phyloP scores from a whole-genome alignment of 2,113 vertebrate species.

The Leptobrachium ailaonicum region DNA sequence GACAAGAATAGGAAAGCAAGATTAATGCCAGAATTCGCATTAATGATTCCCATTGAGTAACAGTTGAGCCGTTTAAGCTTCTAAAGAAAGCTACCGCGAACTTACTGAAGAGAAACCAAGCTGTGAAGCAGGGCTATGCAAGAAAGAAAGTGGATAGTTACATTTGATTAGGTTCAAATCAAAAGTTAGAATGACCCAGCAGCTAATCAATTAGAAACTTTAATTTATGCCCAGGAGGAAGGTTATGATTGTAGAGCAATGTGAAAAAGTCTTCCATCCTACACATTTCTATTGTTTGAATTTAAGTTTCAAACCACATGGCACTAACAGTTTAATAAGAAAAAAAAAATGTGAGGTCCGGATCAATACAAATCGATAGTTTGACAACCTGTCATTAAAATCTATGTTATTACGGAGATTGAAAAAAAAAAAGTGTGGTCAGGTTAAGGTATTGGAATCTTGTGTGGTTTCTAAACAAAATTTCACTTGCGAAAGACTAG shows the following conservation, averaged over 20 bases:
- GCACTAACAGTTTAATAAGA: slow-evolving; percentile 5
- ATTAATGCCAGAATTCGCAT: slow-evolving; percentile 19
- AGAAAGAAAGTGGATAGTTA: slow-evolving; percentile 3
- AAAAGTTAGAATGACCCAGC: slow-evolving; percentile 45
- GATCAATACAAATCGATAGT: background rate
- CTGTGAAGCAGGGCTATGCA: slow-evolving; percentile 26
- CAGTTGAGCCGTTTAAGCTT: slow-evolving; percentile 33
- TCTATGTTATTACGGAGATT: background rate
- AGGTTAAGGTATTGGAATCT: no score
- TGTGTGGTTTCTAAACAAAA: no score
- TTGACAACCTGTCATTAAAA: background rate
- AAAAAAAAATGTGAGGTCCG: background rate
- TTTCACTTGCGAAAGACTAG: no score
- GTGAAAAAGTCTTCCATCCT: slow-evolving; percentile 2
- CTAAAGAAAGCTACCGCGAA: slow-evolving; percentile 36
- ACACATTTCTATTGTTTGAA: background rate
- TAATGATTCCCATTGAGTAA: slow-evolving; percentile 40
- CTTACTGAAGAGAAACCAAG: slow-evolving; percentile 21
- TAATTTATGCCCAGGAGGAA: slow-evolving; percentile 42
- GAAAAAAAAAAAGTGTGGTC: background rate
- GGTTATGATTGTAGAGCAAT: slow-evolving; percentile 9
- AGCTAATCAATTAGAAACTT: slow-evolving; percentile 42
- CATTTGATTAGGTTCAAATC: slow-evolving; percentile 41
- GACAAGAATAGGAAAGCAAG: slow-evolving; percentile 4
- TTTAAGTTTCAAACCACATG: background rate